Evolutionary conservation across 2,888 invertebrate species (phyloP).

Genomic region (Lasioglossum zephyrum): DNA sequence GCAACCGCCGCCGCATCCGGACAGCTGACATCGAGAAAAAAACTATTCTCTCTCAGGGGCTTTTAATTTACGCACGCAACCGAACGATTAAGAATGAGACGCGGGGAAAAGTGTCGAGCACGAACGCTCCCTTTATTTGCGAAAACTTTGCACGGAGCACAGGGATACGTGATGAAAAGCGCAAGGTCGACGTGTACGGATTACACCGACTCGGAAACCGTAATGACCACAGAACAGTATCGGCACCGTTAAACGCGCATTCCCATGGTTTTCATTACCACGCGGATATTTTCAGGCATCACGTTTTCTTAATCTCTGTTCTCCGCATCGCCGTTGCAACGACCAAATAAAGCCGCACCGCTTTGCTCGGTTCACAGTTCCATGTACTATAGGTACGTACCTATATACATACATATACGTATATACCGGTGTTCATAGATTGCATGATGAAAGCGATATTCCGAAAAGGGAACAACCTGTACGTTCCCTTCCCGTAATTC

Average conservation of each 20-base stretch:
- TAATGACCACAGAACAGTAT: slow-evolving; percentile 33
- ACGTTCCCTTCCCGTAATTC: neutral
- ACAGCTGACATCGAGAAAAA: neutral
- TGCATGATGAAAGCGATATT: neutral
- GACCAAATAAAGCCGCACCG: slow-evolving; percentile 6
- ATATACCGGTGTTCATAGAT: neutral
- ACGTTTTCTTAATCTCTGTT: slow-evolving; percentile 62
- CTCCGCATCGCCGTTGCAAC: neutral
- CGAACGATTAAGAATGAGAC: slow-evolving; percentile 14
- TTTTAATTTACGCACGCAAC: neutral
- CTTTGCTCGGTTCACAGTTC: neutral
- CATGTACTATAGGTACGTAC: neutral
- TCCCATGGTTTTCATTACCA: slow-evolving; percentile 42
- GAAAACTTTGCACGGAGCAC: slow-evolving; percentile 31
- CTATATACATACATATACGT: neutral
- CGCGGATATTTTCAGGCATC: slow-evolving; percentile 45
- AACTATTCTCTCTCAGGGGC: neutral
- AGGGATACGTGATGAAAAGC: slow-evolving; percentile 55
- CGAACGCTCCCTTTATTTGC: slow-evolving; percentile 18
- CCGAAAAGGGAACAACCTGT: neutral
- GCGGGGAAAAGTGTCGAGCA: neutral
- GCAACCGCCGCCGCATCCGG: neutral
- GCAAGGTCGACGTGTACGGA: slow-evolving; percentile 41
- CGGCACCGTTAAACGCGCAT: slow-evolving; percentile 31
- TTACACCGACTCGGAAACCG: slow-evolving; percentile 45